Evolutionary conservation across 2,888 invertebrate genomes (phyloP), one percentile per base, ranked within the genome.

Genomic region (Drosophila meridiana): DNA sequence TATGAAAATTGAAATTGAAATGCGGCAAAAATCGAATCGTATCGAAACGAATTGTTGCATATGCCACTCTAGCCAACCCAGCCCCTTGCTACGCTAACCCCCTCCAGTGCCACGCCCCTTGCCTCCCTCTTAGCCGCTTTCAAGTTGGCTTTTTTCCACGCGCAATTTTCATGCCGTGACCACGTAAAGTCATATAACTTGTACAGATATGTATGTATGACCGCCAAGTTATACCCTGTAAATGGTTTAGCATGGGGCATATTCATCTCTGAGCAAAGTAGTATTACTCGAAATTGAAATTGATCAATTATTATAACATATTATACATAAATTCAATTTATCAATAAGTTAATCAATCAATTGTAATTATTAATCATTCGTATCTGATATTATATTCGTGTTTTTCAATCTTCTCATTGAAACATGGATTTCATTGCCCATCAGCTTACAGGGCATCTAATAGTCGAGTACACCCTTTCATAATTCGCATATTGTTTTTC

Each of bases 1-100:
- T 63, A 70, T 67, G 61, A 69, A 74, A 77, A 74, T 70, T 67
- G 40, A 68, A 77, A 76, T 72, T 58, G 63, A 58, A 78, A 61
- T 73, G 32, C 13, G 36, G n/a, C 50, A 57, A 57, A 48, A 57
- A 48, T 63, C 53, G 56, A 20, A 53, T 57, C 53, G 45, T 14
- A 53, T 61, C 50, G 50, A 50, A 52, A 6, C 67, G 48, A 60
- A 61, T 64, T 70, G 61, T 64, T 67, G 61, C 71, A 62, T 61
- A 61, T 69, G 59, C 36, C 78, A 55, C 66, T 62, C 60, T 52
- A 34, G 20, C 38, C 8, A 1, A 5, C 14, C 14, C 43, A 43
- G 43, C 13, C 32, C 20, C 42, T 2, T 6, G 13, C 11, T 11
- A 30, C 38, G 0, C 36, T 13, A 26, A 4, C 4, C n/a, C 26